Conservation (phyloP, 1,140 invertebrate genomes). For the Tetramorium parvispinum region DNA sequence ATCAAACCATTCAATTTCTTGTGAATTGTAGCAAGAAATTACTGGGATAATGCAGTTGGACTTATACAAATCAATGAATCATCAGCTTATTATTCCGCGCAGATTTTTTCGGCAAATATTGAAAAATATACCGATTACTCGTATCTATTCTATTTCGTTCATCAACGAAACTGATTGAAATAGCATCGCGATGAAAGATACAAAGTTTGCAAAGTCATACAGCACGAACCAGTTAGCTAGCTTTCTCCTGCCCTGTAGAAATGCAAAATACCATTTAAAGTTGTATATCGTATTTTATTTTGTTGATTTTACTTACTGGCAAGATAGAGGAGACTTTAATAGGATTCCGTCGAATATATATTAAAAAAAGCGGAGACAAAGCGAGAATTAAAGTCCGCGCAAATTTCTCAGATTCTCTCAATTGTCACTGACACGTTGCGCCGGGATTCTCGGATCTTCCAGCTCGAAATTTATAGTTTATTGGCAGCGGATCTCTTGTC, state of each 20-base stretch:
- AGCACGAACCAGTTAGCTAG: background rate
- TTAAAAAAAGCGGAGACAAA: background rate
- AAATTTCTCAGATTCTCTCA: conserved; percentile 23
- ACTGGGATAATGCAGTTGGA: background rate
- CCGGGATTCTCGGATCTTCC: conserved; percentile 1
- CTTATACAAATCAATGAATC: background rate
- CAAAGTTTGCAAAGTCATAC: background rate
- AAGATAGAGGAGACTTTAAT: background rate
- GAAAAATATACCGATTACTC: conserved; percentile 2
- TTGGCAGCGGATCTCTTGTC: background rate
- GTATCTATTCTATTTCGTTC: background rate
- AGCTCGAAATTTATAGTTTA: conserved; percentile 37
- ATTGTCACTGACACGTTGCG: conserved; percentile 5
- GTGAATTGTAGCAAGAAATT: background rate
- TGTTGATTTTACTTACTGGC: background rate
- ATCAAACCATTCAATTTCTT: background rate
- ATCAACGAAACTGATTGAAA: background rate
- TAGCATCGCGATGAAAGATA: background rate
- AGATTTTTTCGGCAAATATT: background rate
- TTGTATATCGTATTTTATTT: background rate
- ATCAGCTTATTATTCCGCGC: background rate
- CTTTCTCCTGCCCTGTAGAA: no score
- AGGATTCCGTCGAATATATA: background rate
- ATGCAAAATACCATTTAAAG: background rate
- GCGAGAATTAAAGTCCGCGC: conserved; percentile 9